These are phyloP conservation scores for Lophotis ruficrista DNA, from an alignment of 2,113 vertebrate genomes.

Conservation along the genomic window DNA sequence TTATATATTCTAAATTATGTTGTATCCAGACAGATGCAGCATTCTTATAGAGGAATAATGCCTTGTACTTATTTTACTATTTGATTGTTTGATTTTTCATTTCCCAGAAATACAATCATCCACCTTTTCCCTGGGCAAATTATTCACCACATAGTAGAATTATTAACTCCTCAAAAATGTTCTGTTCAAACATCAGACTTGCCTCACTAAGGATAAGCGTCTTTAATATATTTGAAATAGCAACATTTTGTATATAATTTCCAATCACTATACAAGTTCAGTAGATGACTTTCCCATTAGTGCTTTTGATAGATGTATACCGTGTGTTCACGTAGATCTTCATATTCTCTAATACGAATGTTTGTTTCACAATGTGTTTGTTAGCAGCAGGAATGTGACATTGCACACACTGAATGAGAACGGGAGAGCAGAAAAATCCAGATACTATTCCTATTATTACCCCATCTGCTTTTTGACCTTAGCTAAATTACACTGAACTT, in stretches of 20 bases:
- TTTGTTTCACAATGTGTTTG: constrained; percentile 14
- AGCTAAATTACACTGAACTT: constrained; percentile 33
- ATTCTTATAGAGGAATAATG: not conserved
- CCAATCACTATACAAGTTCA: not conserved
- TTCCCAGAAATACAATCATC: not conserved
- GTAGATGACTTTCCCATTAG: not conserved
- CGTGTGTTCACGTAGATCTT: not conserved
- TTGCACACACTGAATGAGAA: not conserved
- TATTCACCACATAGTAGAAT: not conserved
- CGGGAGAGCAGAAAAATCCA: not conserved
- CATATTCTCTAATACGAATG: not conserved
- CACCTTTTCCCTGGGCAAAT: constrained; percentile 14
- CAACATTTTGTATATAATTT: constrained; percentile 32
- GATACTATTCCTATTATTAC: not conserved
- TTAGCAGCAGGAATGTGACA: not conserved
- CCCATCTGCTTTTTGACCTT: constrained; percentile 14
- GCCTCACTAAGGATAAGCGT: not conserved
- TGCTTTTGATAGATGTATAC: not conserved
- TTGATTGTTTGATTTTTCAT: not conserved
- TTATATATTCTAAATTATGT: not conserved
- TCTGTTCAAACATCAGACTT: constrained; percentile 19
- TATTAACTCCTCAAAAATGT: constrained; percentile 51
- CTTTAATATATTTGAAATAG: constrained; percentile 21
- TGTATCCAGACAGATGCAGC: not conserved
- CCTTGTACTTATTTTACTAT: not conserved